Base-by-base conservation (phyloP, 92 coral and sea anemone species). In the Zoanthus sociatus region DNA sequence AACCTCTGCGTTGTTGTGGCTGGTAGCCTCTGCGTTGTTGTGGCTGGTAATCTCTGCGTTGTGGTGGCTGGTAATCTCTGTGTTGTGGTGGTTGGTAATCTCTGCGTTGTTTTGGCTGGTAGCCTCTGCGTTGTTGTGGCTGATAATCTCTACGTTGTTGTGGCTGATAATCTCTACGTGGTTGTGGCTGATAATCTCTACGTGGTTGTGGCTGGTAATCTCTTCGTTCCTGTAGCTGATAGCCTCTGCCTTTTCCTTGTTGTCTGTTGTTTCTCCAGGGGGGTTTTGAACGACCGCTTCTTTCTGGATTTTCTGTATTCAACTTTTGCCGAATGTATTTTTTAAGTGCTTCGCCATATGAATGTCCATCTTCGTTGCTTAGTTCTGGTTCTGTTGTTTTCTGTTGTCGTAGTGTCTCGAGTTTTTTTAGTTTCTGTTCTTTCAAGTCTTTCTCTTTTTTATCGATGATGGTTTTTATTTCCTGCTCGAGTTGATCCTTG, bases 341-440 rank as follows among this genome's bases (percentile, higher is more conserved):
- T 45, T 84, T 84, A 42, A 84, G 56, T 70, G 64, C 79, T n/a
- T 84, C 79, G 10, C 78, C 79, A 71, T 84, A 84, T 8, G 79
- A 58, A 12, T 58, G 64, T 14, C 64, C 64, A 58, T 58, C 55
- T 42, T 84, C 88, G 45, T 17, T 84, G 21, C 64, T 58, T 58
- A 58, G 64, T 58, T 58, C 64, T 33, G 51, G 32, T 75, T 63
- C 74, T 20, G 72, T 20, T 58, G 50, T 83, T n/a, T 60, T 51
- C 61, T 30, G 64, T 48, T 53, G 56, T 46, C 58, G 67, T 18
- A 70, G 78, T 30, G 70, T 83, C 78, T 83, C 75, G 30, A 68
- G 87, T 83, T 83, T 83, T 32, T 13, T 58, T 58, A 1, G 18
- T 58, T 58, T 58, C 64, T 67, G 58, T 70, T 83, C 87, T 42